These are phyloP conservation scores for Cacoxenus indagator DNA, from an alignment of 2,888 invertebrate species.

Conservation along the genomic window DNA sequence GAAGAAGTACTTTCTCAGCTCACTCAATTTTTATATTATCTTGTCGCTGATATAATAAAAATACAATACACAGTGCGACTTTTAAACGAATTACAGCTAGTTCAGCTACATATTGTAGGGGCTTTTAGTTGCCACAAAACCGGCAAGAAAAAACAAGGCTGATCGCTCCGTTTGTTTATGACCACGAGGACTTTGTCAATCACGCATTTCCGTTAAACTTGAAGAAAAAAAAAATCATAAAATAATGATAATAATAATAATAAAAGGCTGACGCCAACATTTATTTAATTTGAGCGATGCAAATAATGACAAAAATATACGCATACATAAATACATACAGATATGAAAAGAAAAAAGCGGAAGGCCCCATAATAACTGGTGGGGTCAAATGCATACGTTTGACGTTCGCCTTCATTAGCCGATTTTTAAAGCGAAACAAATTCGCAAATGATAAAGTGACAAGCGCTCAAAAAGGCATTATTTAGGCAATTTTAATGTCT, in stretches of 20 bases:
- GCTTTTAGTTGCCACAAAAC: too few species aligned
- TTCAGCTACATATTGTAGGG: too few species aligned
- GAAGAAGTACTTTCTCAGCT: too few species aligned
- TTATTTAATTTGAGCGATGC: background rate
- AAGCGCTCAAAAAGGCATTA: background rate
- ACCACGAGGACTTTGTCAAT: background rate
- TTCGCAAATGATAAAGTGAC: background rate
- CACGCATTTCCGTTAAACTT: background rate
- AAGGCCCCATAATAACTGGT: background rate
- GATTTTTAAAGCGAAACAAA: background rate
- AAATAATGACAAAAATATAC: background rate
- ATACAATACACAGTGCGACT: too few species aligned
- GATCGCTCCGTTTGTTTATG: background rate
- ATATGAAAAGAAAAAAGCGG: background rate
- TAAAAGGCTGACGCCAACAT: background rate
- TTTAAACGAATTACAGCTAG: too few species aligned
- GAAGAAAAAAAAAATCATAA: background rate
- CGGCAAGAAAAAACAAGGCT: background rate
- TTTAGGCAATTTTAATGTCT: slow-evolving; percentile 4
- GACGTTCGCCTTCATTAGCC: background rate
- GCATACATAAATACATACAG: background rate
- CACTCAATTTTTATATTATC: too few species aligned
- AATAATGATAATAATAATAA: too few species aligned
- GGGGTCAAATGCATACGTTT: background rate
- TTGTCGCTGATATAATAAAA: too few species aligned